phyloP scores from a whole-genome alignment of 2,797 vertebrate species.

The Thunnus albacares region DNA sequence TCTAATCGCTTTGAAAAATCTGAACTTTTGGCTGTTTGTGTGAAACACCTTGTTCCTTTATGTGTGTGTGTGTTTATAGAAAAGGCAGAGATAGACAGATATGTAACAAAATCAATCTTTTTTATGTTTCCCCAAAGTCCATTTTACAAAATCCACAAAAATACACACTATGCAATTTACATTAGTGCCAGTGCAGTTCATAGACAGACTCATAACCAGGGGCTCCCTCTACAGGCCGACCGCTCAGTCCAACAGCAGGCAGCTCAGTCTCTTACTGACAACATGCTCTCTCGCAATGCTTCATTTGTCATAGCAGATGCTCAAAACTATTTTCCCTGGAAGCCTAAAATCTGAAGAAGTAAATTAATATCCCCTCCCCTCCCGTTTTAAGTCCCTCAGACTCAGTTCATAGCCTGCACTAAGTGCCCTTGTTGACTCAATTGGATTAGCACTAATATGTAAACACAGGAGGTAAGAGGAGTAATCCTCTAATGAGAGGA shows the following conservation, averaged over 20 bases:
- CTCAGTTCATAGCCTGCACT: constrained; percentile 88
- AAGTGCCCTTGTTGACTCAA: constrained; percentile 92
- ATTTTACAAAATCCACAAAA: constrained; percentile 1
- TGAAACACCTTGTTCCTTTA: neutral
- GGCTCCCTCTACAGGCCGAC: constrained; percentile 85
- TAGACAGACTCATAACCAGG: constrained; percentile 60
- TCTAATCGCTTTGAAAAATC: constrained; percentile 51
- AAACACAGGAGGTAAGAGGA: constrained; percentile 91
- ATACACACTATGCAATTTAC: constrained; percentile 23
- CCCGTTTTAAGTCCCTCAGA: constrained; percentile 84
- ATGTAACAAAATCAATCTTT: constrained; percentile 4
- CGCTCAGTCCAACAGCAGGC: constrained; percentile 43
- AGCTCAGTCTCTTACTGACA: constrained; percentile 67
- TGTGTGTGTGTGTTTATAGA: constrained; percentile 16
- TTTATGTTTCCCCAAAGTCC: constrained; percentile 19
- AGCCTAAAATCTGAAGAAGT: constrained; percentile 88
- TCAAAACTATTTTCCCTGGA: constrained; percentile 86
- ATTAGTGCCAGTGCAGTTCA: constrained; percentile 23
- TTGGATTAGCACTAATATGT: constrained; percentile 92
- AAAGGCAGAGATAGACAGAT: constrained; percentile 16
- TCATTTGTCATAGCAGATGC: constrained; percentile 88
- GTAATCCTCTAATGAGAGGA: constrained; percentile 89
- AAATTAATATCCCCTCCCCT: constrained; percentile 89
- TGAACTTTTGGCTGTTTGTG: constrained; percentile 37
- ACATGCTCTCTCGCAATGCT: constrained; percentile 74